phyloP scores from a whole-genome alignment of 2,797 vertebrate genomes.

The Falco naumanni region DNA sequence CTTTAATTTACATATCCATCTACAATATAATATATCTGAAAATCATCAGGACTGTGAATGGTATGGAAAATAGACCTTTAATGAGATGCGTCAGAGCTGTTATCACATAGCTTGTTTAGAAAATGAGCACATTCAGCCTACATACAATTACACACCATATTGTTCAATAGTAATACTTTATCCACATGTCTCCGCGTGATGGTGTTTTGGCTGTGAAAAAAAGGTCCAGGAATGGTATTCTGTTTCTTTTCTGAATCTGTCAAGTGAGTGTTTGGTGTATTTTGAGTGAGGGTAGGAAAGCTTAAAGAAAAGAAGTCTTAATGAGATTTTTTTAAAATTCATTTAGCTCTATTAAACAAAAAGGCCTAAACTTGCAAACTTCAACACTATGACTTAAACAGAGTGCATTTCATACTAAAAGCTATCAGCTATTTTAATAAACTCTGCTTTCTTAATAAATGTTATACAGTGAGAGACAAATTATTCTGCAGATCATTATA shows the following conservation, averaged over 20 bases:
- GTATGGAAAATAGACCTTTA: not conserved
- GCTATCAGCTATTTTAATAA: not conserved
- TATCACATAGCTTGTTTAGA: not conserved
- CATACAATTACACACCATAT: not conserved
- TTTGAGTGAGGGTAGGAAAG: not conserved
- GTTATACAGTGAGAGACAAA: not conserved
- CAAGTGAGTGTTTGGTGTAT: not conserved
- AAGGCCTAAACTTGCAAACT: not conserved
- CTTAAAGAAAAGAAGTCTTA: not conserved
- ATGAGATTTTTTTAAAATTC: not conserved
- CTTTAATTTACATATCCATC: not conserved
- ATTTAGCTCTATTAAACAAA: not conserved
- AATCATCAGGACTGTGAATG: not conserved
- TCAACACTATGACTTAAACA: not conserved
- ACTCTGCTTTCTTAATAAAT: not conserved
- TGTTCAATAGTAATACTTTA: not conserved
- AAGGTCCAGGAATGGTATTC: not conserved
- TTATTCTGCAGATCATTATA: not conserved
- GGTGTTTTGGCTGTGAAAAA: not conserved
- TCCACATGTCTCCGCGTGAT: not conserved
- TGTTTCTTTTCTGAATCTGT: not conserved
- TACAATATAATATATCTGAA: not conserved
- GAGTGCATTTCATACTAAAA: not conserved
- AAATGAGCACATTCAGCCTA: conserved; percentile 1
- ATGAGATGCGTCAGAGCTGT: conserved; percentile 5